Percentiles rank a stretch among this genome's conserved stretches.
Conservation (phyloP, 2,888 invertebrate genomes). For the Chirona hameri region DNA sequence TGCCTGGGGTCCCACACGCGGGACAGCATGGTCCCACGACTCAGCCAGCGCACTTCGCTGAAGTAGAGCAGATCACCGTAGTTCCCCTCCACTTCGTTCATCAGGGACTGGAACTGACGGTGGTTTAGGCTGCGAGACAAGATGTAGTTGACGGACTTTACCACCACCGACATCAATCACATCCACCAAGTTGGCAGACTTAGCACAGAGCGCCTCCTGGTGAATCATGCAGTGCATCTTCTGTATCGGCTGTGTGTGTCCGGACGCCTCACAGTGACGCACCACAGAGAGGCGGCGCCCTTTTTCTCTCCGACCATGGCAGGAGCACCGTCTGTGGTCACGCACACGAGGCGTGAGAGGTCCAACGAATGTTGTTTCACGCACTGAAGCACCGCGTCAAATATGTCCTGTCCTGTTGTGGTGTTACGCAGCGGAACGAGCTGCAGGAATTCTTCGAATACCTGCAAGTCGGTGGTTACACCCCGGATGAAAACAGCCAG, state of each 20-base stretch:
- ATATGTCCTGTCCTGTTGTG: constrained; percentile 29
- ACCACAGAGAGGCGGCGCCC: no score
- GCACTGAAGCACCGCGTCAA: constrained; percentile 26
- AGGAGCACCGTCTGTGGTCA: constrained; percentile 28
- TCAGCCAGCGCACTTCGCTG: not conserved
- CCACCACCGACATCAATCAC: constrained; percentile 26
- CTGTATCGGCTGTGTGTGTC: constrained; percentile 31
- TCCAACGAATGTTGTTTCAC: constrained; percentile 28
- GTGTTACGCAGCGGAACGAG: not conserved
- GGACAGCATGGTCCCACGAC: constrained; percentile 23
- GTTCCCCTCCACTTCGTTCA: constrained; percentile 30
- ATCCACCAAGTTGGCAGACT: constrained; percentile 26
- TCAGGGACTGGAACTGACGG: constrained; percentile 31
- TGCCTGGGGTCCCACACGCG: no score
- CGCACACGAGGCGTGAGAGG: constrained; percentile 28
- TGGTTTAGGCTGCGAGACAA: constrained; percentile 31
- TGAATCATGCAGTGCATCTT: constrained; percentile 31
- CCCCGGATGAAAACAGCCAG: no score
- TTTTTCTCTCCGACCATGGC: no score
- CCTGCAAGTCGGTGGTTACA: no score
- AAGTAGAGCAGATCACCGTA: constrained; percentile 28
- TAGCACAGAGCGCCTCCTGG: constrained; percentile 27
- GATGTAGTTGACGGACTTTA: constrained; percentile 22
- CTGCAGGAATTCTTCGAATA: no score
- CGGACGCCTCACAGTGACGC: constrained; percentile 30